These are phyloP conservation scores for Rhinophrynus dorsalis DNA, from an alignment of 2,797 vertebrate species.

Conservation along the genomic window DNA sequence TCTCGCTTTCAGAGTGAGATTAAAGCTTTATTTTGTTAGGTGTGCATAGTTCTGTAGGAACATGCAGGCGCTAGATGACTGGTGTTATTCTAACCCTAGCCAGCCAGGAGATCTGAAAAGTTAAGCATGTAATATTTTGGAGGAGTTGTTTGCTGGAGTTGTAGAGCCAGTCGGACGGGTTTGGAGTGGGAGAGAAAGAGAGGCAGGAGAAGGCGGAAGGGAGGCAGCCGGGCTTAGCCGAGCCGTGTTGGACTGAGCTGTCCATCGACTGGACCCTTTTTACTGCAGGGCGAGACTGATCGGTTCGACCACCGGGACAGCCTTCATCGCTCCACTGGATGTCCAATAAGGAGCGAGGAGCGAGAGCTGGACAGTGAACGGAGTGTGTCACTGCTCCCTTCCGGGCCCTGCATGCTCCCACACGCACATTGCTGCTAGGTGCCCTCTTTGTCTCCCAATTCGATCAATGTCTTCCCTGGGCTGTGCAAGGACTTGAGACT, in stretches of 20 bases:
- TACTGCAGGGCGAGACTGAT: background rate
- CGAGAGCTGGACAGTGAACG: background rate
- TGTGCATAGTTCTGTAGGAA: slow-evolving; percentile 56
- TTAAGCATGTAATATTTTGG: slow-evolving; percentile 65
- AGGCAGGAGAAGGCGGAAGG: slow-evolving; percentile 41
- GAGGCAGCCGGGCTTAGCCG: slow-evolving; percentile 18
- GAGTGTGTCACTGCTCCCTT: slow-evolving; percentile 11
- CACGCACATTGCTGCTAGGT: slow-evolving; percentile 19
- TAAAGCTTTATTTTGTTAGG: slow-evolving; percentile 43
- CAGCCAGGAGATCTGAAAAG: slow-evolving; percentile 58
- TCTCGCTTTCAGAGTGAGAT: slow-evolving; percentile 48
- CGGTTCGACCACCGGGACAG: slow-evolving; percentile 13
- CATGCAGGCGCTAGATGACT: slow-evolving; percentile 59
- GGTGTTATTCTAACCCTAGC: slow-evolving; percentile 64
- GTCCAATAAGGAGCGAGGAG: background rate
- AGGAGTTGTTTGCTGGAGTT: slow-evolving; percentile 71
- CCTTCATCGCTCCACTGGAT: background rate
- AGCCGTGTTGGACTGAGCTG: slow-evolving; percentile 18
- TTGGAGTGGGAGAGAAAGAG: slow-evolving; percentile 65
- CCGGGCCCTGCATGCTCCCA: slow-evolving; percentile 37
- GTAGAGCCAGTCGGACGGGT: slow-evolving; percentile 88
- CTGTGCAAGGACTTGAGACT: background rate
- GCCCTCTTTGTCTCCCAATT: background rate
- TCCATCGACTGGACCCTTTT: slow-evolving; percentile 31
- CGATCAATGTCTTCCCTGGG: background rate